A percentile compares a stretch with the other conserved stretches of the same genome.
phyloP scores from a whole-genome alignment of 1,140 invertebrate species.

The Anastrepha ludens region DNA sequence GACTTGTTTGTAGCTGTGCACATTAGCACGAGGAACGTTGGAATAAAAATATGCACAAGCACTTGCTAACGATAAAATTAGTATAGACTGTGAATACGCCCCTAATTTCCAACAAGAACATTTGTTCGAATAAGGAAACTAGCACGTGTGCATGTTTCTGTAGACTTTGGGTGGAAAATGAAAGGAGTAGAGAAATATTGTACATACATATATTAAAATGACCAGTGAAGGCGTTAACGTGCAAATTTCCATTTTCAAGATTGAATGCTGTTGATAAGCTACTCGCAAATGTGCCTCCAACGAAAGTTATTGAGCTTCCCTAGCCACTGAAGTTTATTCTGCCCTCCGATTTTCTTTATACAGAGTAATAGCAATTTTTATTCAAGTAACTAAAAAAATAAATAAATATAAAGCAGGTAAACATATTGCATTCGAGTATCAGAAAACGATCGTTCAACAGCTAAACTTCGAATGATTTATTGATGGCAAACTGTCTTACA shows the following conservation, averaged over 20 bases:
- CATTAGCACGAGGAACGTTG: too few species aligned
- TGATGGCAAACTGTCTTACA: too few species aligned
- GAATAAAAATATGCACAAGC: background rate
- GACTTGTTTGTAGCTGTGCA: too few species aligned
- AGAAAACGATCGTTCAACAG: too few species aligned
- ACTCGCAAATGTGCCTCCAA: slow-evolving; percentile 1
- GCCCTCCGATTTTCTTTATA: too few species aligned
- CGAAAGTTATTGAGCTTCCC: background rate
- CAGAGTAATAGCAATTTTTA: too few species aligned
- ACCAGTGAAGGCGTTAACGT: slow-evolving; percentile 39
- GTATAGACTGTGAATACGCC: slow-evolving; percentile 31
- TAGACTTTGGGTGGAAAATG: background rate
- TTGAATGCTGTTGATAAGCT: slow-evolving; percentile 36
- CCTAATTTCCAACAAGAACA: background rate
- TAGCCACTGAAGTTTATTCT: background rate
- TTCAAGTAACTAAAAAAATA: too few species aligned
- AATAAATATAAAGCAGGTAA: too few species aligned
- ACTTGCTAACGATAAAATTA: background rate
- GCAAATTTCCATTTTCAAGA: slow-evolving; percentile 50
- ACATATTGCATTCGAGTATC: too few species aligned
- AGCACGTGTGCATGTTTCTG: background rate
- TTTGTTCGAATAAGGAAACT: background rate
- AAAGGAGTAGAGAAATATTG: background rate
- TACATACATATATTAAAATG: background rate
- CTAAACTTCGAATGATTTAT: too few species aligned